Conservation (phyloP, 2,113 vertebrate genomes). For the Erinaceus europaeus region DNA sequence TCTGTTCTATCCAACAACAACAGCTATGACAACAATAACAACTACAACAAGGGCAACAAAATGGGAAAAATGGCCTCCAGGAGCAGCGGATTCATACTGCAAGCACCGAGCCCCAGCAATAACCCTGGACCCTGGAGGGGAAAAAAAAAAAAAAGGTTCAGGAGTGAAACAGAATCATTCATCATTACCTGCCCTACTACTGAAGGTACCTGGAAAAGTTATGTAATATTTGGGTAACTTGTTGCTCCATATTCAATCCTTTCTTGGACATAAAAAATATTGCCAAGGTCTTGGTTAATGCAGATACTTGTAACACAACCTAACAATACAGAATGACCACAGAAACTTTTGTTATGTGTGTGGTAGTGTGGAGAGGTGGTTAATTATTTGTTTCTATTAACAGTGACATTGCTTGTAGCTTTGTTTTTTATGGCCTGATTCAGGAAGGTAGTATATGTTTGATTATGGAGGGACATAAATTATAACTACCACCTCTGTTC, state of each 20-base stretch:
- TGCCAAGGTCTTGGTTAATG: neutral
- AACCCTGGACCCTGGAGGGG: too few species aligned
- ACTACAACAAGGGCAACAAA: too few species aligned
- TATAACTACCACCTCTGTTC: neutral
- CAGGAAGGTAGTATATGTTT: neutral
- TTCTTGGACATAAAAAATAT: neutral
- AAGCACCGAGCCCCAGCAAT: too few species aligned
- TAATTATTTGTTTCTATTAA: neutral
- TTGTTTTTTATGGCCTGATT: neutral
- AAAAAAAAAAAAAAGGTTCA: too few species aligned
- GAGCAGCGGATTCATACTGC: too few species aligned
- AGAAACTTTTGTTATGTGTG: neutral
- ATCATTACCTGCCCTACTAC: too few species aligned
- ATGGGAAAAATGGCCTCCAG: too few species aligned
- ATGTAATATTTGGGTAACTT: neutral
- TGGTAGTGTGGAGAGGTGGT: neutral
- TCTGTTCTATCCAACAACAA: too few species aligned
- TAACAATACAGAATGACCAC: neutral
- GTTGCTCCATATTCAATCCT: neutral
- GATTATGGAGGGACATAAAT: neutral
- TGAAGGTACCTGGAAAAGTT: neutral
- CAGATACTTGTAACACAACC: neutral
- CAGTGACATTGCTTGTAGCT: neutral
- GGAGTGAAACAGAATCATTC: too few species aligned
- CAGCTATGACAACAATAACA: too few species aligned